Base-by-base conservation (phyloP, 2,797 vertebrate genomes). In the Loriculus beryllinus region DNA sequence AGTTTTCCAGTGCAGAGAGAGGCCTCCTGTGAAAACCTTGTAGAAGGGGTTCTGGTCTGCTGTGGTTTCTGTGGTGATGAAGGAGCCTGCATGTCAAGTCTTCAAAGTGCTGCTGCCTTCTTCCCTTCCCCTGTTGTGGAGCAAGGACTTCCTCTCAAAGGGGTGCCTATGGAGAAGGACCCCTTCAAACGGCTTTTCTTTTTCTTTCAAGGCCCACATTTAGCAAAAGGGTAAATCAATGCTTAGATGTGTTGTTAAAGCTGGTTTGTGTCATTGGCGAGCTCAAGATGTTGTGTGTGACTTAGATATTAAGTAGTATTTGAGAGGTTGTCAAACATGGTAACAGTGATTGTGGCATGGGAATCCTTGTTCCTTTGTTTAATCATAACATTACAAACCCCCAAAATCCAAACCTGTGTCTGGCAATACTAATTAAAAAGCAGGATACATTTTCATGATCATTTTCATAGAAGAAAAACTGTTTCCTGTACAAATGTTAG, bases 81-180 rank as follows among this genome's bases (percentile, higher is more conserved):
- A 13, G 48, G 28, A 74, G 10, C n/a, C 56, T 56, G 20, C 14
- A 31, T 8, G 19, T 22, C n/a, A 39, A 7, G 37, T 72, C 35
- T 62, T 42, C 47, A 18, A 3, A 68, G 62, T 21, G 54, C 56
- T 47, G 49, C 39, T 7, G 33, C 29, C 49, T 35, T 33, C 29
- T n/a, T 76, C 35, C 26, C 35, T 43, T 45, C 3, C 3, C 39
- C 10, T 40, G 14, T 31, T 8, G 3, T 45, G 0, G 0, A 49
- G 25, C 1, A 4, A 75, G 42, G 68, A 62, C 10, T 68, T 74
- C 31, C 35, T 54, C 60, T 16, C 4, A 4, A 33, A 22, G 39
- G 40, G 25, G 12, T 28, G 28, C n/a, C 14, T 54, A 54, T 60
- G 47, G 47, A 52, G 26, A 20, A 52, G 5, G 33, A 35, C 26